phyloP scores from a whole-genome alignment of 2,888 invertebrate species.

The Trilocha varians region DNA sequence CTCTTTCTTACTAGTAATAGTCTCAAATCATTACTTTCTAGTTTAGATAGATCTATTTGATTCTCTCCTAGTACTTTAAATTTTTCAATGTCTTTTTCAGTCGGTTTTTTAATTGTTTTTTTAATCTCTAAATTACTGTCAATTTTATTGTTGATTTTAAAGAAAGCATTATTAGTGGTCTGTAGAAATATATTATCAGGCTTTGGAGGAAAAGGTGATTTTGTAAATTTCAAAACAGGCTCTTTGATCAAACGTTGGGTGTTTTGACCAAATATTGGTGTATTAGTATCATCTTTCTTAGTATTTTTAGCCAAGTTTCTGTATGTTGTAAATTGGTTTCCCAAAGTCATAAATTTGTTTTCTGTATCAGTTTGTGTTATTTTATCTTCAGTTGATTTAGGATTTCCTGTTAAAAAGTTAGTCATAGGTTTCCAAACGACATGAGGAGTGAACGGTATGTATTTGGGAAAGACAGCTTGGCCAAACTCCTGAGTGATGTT shows the following conservation, averaged over 20 bases:
- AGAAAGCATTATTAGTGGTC: background rate
- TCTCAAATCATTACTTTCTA: slow-evolving; percentile 30
- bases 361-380: slow-evolving; percentile 9
- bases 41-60: background rate
- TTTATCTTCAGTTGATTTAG: slow-evolving; percentile 8
- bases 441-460: slow-evolving; percentile 15
- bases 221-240: slow-evolving; percentile 8
- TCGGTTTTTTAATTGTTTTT: background rate
- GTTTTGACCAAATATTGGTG: background rate
- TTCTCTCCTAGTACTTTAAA: background rate
- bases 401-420: slow-evolving; percentile 10
- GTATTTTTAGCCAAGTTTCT: slow-evolving; percentile 5
- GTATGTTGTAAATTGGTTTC: slow-evolving; percentile 6
- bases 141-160: background rate
- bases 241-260: slow-evolving; percentile 7
- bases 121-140: background rate
- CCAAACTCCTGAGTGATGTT: slow-evolving; percentile 20
- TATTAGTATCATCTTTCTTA: slow-evolving; percentile 3
- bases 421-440: slow-evolving; percentile 22
- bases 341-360: too few relatives aligned
- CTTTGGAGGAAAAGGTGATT: background rate
- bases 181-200: background rate
- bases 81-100: slow-evolving; percentile 7
- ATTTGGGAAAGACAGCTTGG: slow-evolving; percentile 24
- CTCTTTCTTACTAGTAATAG: slow-evolving; percentile 24